A percentile compares a stretch with the other conserved stretches of the same genome.
phyloP scores from a whole-genome alignment of 2,888 invertebrate species.

The Arctia plantaginis region DNA sequence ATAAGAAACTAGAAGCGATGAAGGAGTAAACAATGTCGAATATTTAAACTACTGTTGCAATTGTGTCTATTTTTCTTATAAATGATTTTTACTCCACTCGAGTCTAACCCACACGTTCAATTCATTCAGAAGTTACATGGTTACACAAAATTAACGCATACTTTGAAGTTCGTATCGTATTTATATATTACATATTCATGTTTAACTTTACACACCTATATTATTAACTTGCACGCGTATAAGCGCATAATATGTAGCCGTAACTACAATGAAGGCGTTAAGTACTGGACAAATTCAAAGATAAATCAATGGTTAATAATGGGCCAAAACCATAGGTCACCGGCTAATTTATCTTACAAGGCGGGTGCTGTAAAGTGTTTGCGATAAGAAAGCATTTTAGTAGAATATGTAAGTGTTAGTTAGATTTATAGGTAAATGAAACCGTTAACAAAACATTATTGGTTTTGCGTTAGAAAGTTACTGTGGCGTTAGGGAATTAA shows the following conservation, averaged over 20 bases:
- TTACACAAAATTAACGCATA: too few species aligned
- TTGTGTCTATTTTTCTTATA: neutral
- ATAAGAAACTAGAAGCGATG: neutral
- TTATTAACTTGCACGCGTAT: neutral
- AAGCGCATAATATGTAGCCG: neutral
- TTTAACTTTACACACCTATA: too few species aligned
- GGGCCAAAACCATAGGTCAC: constrained; percentile 29
- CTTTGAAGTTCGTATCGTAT: too few species aligned
- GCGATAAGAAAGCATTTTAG: constrained; percentile 25
- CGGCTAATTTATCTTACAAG: constrained; percentile 23
- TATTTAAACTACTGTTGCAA: neutral
- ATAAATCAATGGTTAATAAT: constrained; percentile 46
- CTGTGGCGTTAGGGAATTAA: constrained; percentile 5
- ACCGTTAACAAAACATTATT: constrained; percentile 12
- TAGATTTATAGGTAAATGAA: constrained; percentile 26
- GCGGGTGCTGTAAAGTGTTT: constrained; percentile 27
- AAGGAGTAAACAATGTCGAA: neutral
- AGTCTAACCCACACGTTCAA: neutral
- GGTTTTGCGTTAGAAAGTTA: constrained; percentile 7
- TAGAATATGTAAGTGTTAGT: constrained; percentile 18
- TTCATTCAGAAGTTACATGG: neutral
- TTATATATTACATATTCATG: too few species aligned
- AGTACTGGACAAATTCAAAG: constrained; percentile 39
- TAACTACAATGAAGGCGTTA: constrained; percentile 16
- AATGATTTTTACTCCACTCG: too few species aligned